Base-by-base conservation (phyloP, 1,140 invertebrate genomes). In the Pentalonia nigronervosa region DNA sequence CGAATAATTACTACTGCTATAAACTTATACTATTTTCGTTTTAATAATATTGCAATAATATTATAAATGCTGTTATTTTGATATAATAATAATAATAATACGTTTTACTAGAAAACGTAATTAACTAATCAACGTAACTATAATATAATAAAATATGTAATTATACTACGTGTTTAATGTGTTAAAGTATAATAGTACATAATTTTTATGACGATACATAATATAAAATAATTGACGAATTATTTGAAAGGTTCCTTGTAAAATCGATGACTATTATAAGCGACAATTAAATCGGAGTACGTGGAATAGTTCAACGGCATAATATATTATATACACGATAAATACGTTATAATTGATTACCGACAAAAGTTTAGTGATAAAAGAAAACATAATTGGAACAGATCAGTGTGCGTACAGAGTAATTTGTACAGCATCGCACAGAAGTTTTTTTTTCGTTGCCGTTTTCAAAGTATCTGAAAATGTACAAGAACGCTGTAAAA, bases 291-390 rank as follows among this genome's bases (percentile, higher is more conserved):
- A 86, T 7, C 41, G 41, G 11, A 41, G 36, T 86, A 86, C 36
- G 83, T 14, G 36, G 36, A 41, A 45, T 14, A 86, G 83, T 25
- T 45, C 21, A 41, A 84, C 9, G 21, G 34, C 23, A 30, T 4
- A 86, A 25, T 7, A 45, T 14, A 86, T 17, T 11, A 41, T 45
- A 30, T 30, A 47, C 83, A 45, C 41, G 25, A 30, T 47, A 86
- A 86, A 86, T 86, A 30, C 21, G 23, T 86, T 30, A 86, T 41
- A 86, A 86, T 86, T 76, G n/a, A 76, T 76, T 76, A 76, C 60
- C n/a, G 60, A 76, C 30, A 76, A 76, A 36, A 41, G 36, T 83
- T 83, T 21, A 45, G 25, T 45, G n/a, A 83, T 83, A 83, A 36
- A 83, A 21, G 20, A 83, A 83, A 83, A 83, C 21, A 23, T 56